phyloP scores from a whole-genome alignment of 2,113 vertebrate genomes.

The Sapayoa aenigma region DNA sequence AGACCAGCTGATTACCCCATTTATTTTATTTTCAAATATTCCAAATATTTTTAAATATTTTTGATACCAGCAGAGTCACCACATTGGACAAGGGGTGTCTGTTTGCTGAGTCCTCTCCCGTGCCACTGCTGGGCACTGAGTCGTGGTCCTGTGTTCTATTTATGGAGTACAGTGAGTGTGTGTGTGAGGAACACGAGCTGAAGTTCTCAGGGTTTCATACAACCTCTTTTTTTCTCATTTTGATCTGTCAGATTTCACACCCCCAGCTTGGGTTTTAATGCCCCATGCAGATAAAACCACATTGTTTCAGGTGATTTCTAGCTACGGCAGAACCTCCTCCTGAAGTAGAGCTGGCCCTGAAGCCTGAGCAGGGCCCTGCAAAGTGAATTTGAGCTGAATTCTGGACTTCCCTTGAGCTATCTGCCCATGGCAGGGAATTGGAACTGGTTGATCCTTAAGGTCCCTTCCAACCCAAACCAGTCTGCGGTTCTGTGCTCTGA shows the following conservation, averaged over 20 bases:
- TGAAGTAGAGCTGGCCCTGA: neutral
- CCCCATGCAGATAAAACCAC: constrained; percentile 20
- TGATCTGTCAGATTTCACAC: constrained; percentile 53
- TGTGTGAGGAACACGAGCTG: constrained; percentile 12
- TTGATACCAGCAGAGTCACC: fast-evolving
- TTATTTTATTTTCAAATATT: neutral
- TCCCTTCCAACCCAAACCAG: neutral
- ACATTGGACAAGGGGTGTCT: fast-evolving
- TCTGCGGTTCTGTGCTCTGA: neutral
- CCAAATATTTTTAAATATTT: too few relatives aligned
- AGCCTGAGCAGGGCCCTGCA: neutral
- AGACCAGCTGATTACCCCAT: fast-evolving
- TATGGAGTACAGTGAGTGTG: neutral
- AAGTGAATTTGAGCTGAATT: neutral
- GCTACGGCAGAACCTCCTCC: neutral
- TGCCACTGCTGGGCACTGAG: fast-evolving
- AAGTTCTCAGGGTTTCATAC: constrained; percentile 27
- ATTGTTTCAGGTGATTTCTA: constrained; percentile 24
- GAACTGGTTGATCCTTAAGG: too few relatives aligned
- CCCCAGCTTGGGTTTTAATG: neutral
- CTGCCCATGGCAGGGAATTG: neutral
- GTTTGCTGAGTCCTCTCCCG: neutral
- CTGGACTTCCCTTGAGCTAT: neutral
- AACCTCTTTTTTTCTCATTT: neutral
- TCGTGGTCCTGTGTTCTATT: neutral